A percentile compares a stretch with the other conserved stretches of the same genome.
These are phyloP conservation scores for Keiferia lycopersicella DNA, from an alignment of 2,888 invertebrate genomes.

Conservation along the genomic window DNA sequence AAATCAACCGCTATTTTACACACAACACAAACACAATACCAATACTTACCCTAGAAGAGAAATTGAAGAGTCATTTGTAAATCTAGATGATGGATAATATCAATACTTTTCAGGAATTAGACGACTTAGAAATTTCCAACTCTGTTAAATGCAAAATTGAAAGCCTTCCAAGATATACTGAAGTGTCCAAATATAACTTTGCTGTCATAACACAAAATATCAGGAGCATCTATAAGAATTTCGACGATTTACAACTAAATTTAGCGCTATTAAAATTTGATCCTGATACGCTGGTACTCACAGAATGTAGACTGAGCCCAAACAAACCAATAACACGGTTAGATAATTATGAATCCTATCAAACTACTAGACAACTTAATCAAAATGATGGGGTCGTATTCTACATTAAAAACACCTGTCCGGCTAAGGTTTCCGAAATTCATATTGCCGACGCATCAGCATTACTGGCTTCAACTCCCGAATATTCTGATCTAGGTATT, in stretches of 20 bases:
- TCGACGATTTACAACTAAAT: too few species aligned
- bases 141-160: background rate
- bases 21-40: too few species aligned
- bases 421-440: background rate
- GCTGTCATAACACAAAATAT: too few species aligned
- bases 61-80: too few species aligned
- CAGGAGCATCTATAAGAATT: too few species aligned
- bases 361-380: too few species aligned
- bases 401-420: background rate
- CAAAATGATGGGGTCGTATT: background rate
- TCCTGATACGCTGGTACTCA: too few species aligned
- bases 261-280: too few species aligned
- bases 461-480: background rate
- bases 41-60: too few species aligned
- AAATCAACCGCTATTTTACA: too few species aligned
- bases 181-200: too few species aligned
- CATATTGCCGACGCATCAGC: background rate
- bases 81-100: constrained; percentile 6
- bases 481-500: background rate
- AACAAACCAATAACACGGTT: background rate
- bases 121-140: too few species aligned
- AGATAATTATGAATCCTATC: background rate
- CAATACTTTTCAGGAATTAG: background rate
- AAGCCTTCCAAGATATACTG: background rate
- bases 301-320: background rate